Evolutionary conservation across 2,797 vertebrate species (phyloP).

Genomic region (Eospalax fontanierii): DNA sequence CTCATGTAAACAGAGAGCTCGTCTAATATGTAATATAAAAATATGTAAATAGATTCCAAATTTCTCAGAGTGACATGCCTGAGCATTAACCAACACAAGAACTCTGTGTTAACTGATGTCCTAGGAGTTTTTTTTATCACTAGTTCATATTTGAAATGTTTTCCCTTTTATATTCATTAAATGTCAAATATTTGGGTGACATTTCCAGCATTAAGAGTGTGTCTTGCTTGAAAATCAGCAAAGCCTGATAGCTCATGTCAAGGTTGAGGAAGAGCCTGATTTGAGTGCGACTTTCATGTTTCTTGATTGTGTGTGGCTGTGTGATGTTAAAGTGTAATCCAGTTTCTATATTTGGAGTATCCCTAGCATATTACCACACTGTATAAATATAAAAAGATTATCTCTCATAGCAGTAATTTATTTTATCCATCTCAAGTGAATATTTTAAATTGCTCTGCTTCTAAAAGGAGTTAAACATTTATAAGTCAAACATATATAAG

Average conservation of each 20-base stretch:
- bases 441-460: constrained; percentile 21
- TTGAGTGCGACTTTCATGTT: not conserved
- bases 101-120: too few relatives aligned
- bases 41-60: too few relatives aligned
- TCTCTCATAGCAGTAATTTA: not conserved
- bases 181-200: not conserved
- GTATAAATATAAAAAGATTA: constrained; percentile 38
- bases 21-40: too few relatives aligned
- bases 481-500: not conserved
- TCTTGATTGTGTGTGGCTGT: not conserved
- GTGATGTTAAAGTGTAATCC: not conserved
- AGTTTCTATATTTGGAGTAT: not conserved
- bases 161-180: not conserved
- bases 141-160: not conserved
- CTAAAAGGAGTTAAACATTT: not conserved
- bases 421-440: not conserved
- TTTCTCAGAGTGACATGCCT: not conserved
- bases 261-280: not conserved
- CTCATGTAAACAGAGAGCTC: too few relatives aligned
- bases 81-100: not conserved
- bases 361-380: not conserved
- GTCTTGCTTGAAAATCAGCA: not conserved
- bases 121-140: too few relatives aligned
- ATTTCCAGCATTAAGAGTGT: not conserved
- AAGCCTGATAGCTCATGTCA: not conserved